A percentile compares a stretch with the other conserved stretches of the same genome.
These are phyloP conservation scores for Montifringilla adamsi DNA, from an alignment of 2,113 vertebrate species.

Conservation along the genomic window DNA sequence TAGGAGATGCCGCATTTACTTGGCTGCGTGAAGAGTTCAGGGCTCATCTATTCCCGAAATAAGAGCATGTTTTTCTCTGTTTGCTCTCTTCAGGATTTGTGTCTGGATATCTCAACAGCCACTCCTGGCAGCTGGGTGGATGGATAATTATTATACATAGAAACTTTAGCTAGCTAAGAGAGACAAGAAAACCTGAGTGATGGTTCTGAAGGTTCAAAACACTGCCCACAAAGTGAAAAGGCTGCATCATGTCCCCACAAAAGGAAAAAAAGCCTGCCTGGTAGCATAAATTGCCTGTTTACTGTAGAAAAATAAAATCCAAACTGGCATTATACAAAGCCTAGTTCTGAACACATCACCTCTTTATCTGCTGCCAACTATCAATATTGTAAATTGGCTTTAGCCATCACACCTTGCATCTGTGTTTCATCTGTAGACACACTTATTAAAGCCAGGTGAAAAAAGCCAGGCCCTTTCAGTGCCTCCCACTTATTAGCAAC, in stretches of 20 bases:
- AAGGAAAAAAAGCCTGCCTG: neutral
- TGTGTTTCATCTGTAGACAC: neutral
- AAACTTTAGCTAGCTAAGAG: neutral
- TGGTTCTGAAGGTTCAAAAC: neutral
- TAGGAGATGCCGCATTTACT: neutral
- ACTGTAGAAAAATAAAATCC: neutral
- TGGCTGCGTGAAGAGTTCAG: neutral
- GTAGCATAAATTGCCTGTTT: neutral
- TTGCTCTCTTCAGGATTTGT: neutral
- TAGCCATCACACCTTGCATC: neutral
- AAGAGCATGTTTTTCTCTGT: neutral
- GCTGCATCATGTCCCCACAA: neutral
- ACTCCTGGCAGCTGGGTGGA: neutral
- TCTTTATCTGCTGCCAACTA: neutral
- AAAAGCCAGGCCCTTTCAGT: neutral
- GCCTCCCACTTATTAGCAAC: neutral
- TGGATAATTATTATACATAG: neutral
- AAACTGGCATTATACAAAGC: neutral
- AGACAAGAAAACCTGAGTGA: neutral
- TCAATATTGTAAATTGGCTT: neutral
- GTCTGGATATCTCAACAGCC: neutral
- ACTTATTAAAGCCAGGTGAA: neutral
- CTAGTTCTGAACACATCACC: neutral
- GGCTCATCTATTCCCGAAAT: neutral
- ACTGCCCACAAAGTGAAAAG: neutral